These are phyloP conservation scores for Egretta garzetta DNA, from an alignment of 2,113 vertebrate genomes.

Conservation along the genomic window DNA sequence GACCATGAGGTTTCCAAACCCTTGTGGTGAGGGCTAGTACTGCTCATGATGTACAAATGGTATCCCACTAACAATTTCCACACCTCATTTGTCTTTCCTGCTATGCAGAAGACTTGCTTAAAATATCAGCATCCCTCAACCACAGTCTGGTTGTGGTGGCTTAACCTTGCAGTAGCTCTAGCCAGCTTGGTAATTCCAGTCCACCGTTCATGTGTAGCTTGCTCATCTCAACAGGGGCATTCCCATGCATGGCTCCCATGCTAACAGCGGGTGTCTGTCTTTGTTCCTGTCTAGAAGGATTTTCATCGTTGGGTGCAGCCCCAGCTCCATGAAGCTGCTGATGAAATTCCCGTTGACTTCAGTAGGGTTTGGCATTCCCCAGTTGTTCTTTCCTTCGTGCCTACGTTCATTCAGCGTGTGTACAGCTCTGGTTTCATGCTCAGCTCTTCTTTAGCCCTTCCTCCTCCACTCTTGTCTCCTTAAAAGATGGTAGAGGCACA, in stretches of 20 bases:
- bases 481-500: neutral
- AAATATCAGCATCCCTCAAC: neutral
- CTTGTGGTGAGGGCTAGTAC: neutral
- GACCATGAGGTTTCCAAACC: neutral
- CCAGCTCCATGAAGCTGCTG: neutral
- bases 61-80: neutral
- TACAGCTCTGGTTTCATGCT: neutral
- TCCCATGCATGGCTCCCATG: neutral
- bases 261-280: neutral
- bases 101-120: neutral
- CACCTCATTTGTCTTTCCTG: neutral
- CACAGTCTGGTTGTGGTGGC: neutral
- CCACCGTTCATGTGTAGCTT: neutral
- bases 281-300: conserved; percentile 28
- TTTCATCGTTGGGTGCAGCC: neutral
- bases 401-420: rapidly evolving
- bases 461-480: neutral
- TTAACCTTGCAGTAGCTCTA: neutral
- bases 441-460: neutral
- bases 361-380: neutral
- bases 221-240: conserved; percentile 10
- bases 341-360: neutral
- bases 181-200: conserved; percentile 44
- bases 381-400: rapidly evolving
- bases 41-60: neutral